Conservation (phyloP, 2,113 vertebrate species). For the Hemiscyllium ocellatum region DNA sequence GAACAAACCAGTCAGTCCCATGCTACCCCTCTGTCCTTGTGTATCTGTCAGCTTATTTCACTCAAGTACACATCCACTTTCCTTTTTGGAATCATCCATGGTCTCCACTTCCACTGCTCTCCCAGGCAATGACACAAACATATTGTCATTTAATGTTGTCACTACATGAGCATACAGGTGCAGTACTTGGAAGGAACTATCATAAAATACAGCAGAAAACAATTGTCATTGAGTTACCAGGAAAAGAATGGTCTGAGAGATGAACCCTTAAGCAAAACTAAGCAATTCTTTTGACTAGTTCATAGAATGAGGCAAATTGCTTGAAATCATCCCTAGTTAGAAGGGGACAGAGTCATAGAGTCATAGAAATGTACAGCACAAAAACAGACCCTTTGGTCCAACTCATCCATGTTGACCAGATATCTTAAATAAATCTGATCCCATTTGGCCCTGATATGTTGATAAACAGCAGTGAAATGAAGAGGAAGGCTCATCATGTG, state of each 20-base stretch:
- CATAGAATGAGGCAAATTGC: neutral
- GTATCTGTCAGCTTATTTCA: neutral
- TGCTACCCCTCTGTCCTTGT: neutral
- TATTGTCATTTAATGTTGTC: too few relatives aligned
- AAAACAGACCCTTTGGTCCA: too few relatives aligned
- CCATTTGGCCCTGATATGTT: neutral
- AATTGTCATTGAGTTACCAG: too few relatives aligned
- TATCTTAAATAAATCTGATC: too few relatives aligned
- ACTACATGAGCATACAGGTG: too few relatives aligned
- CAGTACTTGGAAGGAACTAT: too few relatives aligned
- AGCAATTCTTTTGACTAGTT: neutral
- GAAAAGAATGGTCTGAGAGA: too few relatives aligned
- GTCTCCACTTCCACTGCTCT: neutral
- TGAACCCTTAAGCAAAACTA: too few relatives aligned
- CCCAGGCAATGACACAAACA: neutral
- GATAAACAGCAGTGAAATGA: neutral
- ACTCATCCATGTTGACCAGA: too few relatives aligned
- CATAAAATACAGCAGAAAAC: too few relatives aligned
- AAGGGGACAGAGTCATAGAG: neutral
- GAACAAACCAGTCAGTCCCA: neutral
- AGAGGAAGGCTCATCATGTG: neutral
- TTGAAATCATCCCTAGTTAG: neutral
- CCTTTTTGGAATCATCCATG: neutral
- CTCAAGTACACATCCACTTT: neutral
- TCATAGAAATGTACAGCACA: too few relatives aligned